Percentiles rank a stretch among this genome's conserved stretches.
These are phyloP conservation scores for Pelvicachromis taeniatus DNA, from an alignment of 2,113 vertebrate species.

Conservation along the genomic window DNA sequence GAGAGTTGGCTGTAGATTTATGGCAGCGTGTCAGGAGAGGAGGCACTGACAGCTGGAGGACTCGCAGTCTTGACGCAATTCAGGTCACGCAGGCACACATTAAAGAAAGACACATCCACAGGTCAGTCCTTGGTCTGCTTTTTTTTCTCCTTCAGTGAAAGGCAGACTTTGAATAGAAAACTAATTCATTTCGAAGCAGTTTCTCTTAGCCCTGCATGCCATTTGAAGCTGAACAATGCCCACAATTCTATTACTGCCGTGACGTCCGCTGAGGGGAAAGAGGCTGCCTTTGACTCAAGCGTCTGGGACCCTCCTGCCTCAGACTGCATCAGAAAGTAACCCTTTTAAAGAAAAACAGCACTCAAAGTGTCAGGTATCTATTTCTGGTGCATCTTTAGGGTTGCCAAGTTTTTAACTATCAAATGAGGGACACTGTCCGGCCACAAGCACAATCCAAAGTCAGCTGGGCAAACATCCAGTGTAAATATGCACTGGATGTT, in stretches of 20 bases:
- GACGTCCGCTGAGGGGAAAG: not conserved
- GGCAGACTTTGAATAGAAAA: not conserved
- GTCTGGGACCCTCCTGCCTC: not conserved
- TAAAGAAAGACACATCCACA: not conserved
- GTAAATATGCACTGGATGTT: not conserved
- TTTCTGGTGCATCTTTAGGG: not conserved
- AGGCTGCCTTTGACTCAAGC: constrained; percentile 7
- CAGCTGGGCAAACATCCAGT: not conserved
- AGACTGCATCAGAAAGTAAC: constrained; percentile 20
- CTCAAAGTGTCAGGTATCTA: not conserved
- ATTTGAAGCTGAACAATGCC: not conserved
- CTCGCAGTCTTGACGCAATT: constrained; percentile 6
- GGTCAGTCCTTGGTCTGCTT: not conserved
- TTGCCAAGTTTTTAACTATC: not conserved
- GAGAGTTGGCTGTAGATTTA: not conserved
- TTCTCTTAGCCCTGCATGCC: not conserved
- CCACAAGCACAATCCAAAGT: not conserved
- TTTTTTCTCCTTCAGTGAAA: not conserved
- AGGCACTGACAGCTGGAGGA: constrained; percentile 34
- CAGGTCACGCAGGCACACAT: not conserved
- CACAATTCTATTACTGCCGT: not conserved
- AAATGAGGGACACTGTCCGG: not conserved
- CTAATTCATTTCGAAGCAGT: not conserved
- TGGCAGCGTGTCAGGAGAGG: not conserved
- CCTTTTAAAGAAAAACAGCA: not conserved